Evolutionary conservation across 2,888 invertebrate species (phyloP).

Genomic region (Andrena haemorrhoa): DNA sequence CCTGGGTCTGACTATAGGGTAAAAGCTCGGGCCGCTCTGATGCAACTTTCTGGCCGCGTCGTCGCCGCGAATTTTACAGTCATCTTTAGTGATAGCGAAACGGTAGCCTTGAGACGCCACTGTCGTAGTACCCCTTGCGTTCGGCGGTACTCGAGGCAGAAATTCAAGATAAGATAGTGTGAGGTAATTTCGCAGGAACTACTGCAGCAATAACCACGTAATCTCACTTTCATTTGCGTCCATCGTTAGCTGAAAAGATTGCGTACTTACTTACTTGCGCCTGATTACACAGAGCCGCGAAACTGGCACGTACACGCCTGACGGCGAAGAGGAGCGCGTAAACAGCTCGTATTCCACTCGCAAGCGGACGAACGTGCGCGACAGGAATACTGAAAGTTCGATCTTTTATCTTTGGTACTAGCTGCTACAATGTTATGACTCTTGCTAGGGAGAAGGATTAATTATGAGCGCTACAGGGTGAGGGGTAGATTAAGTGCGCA

Average conservation of each 20-base stretch:
- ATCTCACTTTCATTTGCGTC: constrained; percentile 56
- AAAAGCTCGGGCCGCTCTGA: background rate
- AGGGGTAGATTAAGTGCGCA: background rate
- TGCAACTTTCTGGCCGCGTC: constrained; percentile 16
- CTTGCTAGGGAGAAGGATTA: background rate
- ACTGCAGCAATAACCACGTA: constrained; percentile 27
- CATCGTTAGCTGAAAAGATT: constrained; percentile 29
- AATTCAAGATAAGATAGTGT: no score
- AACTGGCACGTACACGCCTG: constrained; percentile 20
- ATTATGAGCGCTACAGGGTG: background rate
- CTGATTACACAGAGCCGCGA: constrained; percentile 18
- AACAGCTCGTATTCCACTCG: constrained; percentile 17
- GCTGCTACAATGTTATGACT: background rate
- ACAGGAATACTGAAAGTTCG: background rate
- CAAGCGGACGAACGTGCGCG: background rate
- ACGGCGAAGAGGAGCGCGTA: background rate
- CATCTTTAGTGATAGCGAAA: no score
- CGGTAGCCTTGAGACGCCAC: no score
- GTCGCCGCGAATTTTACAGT: background rate
- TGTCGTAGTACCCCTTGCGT: no score
- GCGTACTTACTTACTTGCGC: constrained; percentile 38
- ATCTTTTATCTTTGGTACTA: background rate
- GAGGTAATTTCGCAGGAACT: constrained; percentile 17
- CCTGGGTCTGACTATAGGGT: no score
- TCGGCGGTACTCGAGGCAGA: no score